Evolutionary conservation across 2,888 invertebrate genomes (phyloP), one percentile per base, ranked within the genome.

Genomic region (Dolichopus griseipennis): DNA sequence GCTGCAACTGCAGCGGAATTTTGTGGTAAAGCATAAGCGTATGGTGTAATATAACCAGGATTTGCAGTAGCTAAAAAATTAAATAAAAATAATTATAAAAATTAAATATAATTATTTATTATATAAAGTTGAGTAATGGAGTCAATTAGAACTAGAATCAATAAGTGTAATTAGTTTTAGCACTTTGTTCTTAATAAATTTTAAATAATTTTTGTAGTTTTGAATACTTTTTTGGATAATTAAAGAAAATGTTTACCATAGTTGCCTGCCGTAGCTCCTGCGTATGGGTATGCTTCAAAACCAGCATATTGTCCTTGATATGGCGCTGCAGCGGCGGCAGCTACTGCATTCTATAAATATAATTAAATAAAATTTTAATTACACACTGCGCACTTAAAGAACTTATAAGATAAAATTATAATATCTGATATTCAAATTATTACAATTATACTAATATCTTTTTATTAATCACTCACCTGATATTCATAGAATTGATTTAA

Each of bases 401-500:
- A 52, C 12, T 52, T 18, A 52, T 5, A 52, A 52, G 7, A 18
- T 12, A 52, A 52, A 52, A 52, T 52, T 52, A 27, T 27, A 27
- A 27, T 27, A n/a, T 27, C 2, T 4, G 27, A 27, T 27, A 27
- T 27, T 2, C 27, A 2, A 27, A 27, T 4, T 27, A 27, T 27
- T 27, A 27, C 2, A 5, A 27, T 4, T 27, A 27, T 27, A 27
- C 5, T 27, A 27, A 27, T 27, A 27, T 27, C 27, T 27, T 27
- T 27, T 27, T 27, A 5, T 37, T 37, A 10, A 5, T 22, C 10
- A 22, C 66, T 71, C 73, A 76, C 76, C 76, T 91, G 91, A 81
- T 92, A 91, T 83, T 91, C 91, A 78, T 91, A 91, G 77, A 91
- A 87, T 77, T 92, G 90, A 75, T 89, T 89, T 75, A 89, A 80